Base-by-base conservation (phyloP, 2,888 invertebrate genomes). In the Ditula angustiorana region DNA sequence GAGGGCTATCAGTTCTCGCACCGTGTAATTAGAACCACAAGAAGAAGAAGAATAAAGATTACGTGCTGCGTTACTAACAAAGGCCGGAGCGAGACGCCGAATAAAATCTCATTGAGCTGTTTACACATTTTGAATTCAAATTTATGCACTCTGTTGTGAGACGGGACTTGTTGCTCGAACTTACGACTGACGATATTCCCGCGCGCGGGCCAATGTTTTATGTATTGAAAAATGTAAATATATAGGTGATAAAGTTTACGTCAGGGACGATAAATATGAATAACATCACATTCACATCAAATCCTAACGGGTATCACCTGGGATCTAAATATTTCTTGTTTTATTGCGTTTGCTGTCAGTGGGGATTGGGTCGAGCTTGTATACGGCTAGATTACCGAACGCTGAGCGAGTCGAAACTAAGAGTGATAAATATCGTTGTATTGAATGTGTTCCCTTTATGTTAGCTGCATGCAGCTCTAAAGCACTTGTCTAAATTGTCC, bases 81-180 rank as follows among this genome's bases (percentile, higher is more conserved):
- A 66, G 64, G 57, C 64, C 52, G 44, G 49, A 55, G 28, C 41
- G 56, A 57, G 33, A 62, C 67, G 68, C 66, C 68, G 68, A 69
- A 68, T 55, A 60, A 61, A 66, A 65, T 68, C 68, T 68, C 68
- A 70, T 70, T 67, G 69, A 70, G 67, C 61, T 65, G 68, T 68
- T 68, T 67, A 64, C 67, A 61, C 56, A 64, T 67, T 67, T 56
- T 50, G 63, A 47, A 64, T 64, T 64, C 64, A 64, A 64, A 64
- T 64, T 64, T 64, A 64, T 64, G 64, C 64, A 58, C 53, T 56
- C 26, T 56, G 55, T 53, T 57, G 57, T 53, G 47, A 46, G 58
- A 11, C 58, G 58, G 35, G 59, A 64, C 64, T 64, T 64, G 64
- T 64, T 64, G 64, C 64, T 52, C 52, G 49, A 58, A 63, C 63